Conservation (phyloP, 2,888 invertebrate species). For the Platerodrilus igneus region DNA sequence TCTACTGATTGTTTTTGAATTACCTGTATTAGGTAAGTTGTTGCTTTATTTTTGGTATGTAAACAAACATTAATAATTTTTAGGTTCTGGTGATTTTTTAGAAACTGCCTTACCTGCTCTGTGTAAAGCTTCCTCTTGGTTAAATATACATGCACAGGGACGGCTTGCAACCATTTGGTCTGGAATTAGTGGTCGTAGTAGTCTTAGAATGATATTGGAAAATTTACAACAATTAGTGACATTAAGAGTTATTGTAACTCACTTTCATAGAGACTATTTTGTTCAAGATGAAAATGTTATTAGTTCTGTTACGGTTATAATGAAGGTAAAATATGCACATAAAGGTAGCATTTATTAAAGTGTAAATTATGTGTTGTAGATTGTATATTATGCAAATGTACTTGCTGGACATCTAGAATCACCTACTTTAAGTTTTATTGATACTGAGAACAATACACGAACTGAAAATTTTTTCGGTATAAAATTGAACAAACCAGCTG, state of each 20-base stretch:
- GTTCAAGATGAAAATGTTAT: slow-evolving; percentile 84
- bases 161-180: slow-evolving; percentile 76
- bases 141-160: slow-evolving; percentile 72
- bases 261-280: slow-evolving; percentile 65
- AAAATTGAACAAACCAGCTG: slow-evolving; percentile 45
- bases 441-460: too few relatives aligned
- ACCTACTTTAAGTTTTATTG: slow-evolving; percentile 58
- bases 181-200: slow-evolving; percentile 51
- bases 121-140: slow-evolving; percentile 69
- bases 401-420: slow-evolving; percentile 75
- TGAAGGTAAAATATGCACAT: slow-evolving; percentile 66
- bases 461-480: slow-evolving; percentile 38
- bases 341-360: not conserved
- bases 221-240: slow-evolving; percentile 86
- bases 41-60: not conserved
- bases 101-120: slow-evolving; percentile 76
- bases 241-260: slow-evolving; percentile 73
- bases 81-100: slow-evolving; percentile 73
- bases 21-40: slow-evolving; percentile 43
- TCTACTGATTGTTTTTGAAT: slow-evolving; percentile 46
- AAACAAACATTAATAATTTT: not conserved
- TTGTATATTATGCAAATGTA: slow-evolving; percentile 84
- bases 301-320: slow-evolving; percentile 78
- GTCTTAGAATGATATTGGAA: slow-evolving; percentile 64
- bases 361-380: slow-evolving; percentile 52